Conservation (phyloP, 2,113 vertebrate genomes). For the Poecilia latipinna region DNA sequence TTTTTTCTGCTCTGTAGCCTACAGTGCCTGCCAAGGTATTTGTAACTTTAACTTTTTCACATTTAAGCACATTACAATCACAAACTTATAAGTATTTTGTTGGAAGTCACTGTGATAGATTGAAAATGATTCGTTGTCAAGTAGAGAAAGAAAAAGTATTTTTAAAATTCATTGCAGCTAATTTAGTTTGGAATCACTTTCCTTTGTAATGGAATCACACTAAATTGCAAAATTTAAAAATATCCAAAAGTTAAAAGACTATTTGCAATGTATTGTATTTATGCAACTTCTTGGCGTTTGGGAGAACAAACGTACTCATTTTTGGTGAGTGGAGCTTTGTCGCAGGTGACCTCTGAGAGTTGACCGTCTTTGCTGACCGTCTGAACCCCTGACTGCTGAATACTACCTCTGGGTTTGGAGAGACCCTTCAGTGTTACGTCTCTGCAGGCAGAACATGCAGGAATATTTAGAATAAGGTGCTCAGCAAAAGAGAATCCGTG, state of each 20-base stretch:
- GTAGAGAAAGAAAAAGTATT: no score
- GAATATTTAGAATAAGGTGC: slow-evolving; percentile 4
- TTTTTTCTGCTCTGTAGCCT: neutral
- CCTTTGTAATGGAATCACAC: no score
- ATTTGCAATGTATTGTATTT: neutral
- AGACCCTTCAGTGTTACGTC: slow-evolving; percentile 75
- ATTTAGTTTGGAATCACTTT: no score
- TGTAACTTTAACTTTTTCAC: neutral
- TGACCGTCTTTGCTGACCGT: slow-evolving; percentile 39
- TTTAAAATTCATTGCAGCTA: no score
- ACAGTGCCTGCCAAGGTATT: neutral
- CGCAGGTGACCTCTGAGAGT: slow-evolving; percentile 74
- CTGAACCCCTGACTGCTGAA: slow-evolving; percentile 60
- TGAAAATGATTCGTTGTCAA: no score
- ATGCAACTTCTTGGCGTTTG: neutral
- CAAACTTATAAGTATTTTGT: neutral
- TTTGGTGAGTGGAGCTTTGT: slow-evolving; percentile 81
- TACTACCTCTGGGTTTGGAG: slow-evolving; percentile 52
- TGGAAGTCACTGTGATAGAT: no score
- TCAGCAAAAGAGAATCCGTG: neutral
- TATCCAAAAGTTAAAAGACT: neutral
- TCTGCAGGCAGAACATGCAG: slow-evolving; percentile 58
- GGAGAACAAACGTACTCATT: slow-evolving; percentile 71
- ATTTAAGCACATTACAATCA: neutral
- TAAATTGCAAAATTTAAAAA: no score